Evolutionary conservation across 2,797 vertebrate species (phyloP).

Genomic region (Mycteria americana): DNA sequence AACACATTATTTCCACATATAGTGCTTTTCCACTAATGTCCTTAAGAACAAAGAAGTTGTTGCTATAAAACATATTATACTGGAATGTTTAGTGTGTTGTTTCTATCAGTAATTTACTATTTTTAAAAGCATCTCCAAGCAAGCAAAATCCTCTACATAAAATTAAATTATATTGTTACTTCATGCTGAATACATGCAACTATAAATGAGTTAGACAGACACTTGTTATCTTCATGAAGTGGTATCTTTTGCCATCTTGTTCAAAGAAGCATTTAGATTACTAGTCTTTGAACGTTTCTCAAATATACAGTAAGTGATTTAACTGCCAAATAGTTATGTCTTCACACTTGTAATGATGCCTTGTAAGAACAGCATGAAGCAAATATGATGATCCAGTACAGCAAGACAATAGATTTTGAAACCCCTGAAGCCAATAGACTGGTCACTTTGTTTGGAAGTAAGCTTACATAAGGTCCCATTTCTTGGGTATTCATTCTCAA

Average conservation of each 20-base stretch:
- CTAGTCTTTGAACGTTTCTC: neutral
- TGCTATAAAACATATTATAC: neutral
- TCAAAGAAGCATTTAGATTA: neutral
- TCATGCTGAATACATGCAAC: neutral
- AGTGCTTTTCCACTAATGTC: neutral
- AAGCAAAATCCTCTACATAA: neutral
- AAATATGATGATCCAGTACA: neutral
- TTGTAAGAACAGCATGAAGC: neutral
- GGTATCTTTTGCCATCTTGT: neutral
- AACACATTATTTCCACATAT: neutral
- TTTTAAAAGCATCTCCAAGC: neutral
- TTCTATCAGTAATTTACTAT: neutral
- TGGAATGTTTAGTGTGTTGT: neutral
- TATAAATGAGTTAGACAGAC: neutral
- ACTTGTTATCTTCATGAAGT: neutral
- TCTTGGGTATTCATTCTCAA: neutral
- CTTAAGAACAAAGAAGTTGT: neutral
- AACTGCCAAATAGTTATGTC: neutral
- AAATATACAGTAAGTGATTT: neutral
- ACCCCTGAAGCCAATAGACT: neutral
- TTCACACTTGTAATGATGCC: neutral
- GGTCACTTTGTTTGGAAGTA: neutral
- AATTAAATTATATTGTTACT: neutral
- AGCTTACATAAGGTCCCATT: neutral
- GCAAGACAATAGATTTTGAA: neutral